Evolutionary conservation across 2,888 invertebrate genomes (phyloP).

Genomic region (Galeopsomyia nigrocyanea): DNA sequence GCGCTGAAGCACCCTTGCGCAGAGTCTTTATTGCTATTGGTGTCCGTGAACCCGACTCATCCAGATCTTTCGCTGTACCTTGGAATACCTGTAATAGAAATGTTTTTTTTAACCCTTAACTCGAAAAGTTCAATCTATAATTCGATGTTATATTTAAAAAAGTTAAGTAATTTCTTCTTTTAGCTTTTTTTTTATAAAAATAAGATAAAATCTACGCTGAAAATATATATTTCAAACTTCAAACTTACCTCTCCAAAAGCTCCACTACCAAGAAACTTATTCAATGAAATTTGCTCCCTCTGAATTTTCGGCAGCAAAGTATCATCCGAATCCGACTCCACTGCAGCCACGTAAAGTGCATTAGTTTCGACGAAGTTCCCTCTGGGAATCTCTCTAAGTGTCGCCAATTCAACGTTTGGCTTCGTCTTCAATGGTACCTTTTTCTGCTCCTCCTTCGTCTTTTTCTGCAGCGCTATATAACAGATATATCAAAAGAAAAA

Average conservation of each 20-base stretch:
- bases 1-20: slow-evolving; percentile 90
- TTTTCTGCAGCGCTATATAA: slow-evolving; percentile 77
- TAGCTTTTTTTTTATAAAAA: too few relatives aligned
- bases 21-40: slow-evolving; percentile 96
- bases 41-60: slow-evolving; percentile 71
- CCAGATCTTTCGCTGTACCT: slow-evolving; percentile 83
- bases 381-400: slow-evolving; percentile 84
- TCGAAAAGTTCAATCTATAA: neutral
- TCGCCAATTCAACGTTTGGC: slow-evolving; percentile 88
- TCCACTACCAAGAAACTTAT: slow-evolving; percentile 93
- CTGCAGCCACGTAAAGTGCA: slow-evolving; percentile 80
- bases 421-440: slow-evolving; percentile 73
- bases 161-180: neutral
- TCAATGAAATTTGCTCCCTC: slow-evolving; percentile 87
- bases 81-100: slow-evolving; percentile 77
- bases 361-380: slow-evolving; percentile 86
- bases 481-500: slow-evolving; percentile 43
- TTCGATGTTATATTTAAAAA: too few relatives aligned
- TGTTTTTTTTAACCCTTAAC: neutral
- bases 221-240: neutral
- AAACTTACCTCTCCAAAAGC: slow-evolving; percentile 89
- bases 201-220: neutral
- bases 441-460: slow-evolving; percentile 79
- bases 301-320: slow-evolving; percentile 88
- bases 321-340: slow-evolving; percentile 81